Base-by-base conservation (phyloP, 2,888 invertebrate genomes). In the Dorcus hopei region DNA sequence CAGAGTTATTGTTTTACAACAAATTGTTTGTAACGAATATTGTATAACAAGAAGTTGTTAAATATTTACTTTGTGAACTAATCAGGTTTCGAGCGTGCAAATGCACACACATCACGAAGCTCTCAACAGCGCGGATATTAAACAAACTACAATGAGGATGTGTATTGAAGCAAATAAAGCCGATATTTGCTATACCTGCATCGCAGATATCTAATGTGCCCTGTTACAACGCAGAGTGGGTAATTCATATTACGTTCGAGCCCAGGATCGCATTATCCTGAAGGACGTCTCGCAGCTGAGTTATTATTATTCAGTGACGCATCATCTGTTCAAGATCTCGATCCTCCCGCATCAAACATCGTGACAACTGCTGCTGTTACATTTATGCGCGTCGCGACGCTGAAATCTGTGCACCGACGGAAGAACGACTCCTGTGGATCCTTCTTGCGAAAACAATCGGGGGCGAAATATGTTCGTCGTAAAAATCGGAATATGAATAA, bases 261-360 rank as follows among this genome's bases (percentile, higher is more conserved):
- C 16, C 38, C 50, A 50, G 39, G 39, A 50, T 39, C 50, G 50
- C 39, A 50, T 50, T 50, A 50, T 50, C 38, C 39, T 38, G 39
- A 39, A n/a, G 39, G 39, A 50, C 39, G 50, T 50, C 11, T 49
- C 39, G 33, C 19, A 50, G 50, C 50, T 19, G 26, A 47, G 33
- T 38, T 26, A 19, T 50, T 50, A 50, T 50, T 50, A 50, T 50
- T 50, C 50, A 50, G 50, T 50, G 50, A 50, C 50, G 50, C 50
- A 50, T 50, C 50, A 50, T 38, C 50, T 16, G 50, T 38, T 50
- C 50, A 38, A 40, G 50, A 39, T 50, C 38, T 50, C 14, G 14
- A 40, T 50, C 40, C 38, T 38, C 38, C 9, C 16, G 50, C 38
- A 38, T 50, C 40, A 39, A 39, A 50, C 38, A 50, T 9, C 19